These are phyloP conservation scores for Pseudomyrmex concolor DNA, from an alignment of 1,140 invertebrate genomes.

Conservation along the genomic window DNA sequence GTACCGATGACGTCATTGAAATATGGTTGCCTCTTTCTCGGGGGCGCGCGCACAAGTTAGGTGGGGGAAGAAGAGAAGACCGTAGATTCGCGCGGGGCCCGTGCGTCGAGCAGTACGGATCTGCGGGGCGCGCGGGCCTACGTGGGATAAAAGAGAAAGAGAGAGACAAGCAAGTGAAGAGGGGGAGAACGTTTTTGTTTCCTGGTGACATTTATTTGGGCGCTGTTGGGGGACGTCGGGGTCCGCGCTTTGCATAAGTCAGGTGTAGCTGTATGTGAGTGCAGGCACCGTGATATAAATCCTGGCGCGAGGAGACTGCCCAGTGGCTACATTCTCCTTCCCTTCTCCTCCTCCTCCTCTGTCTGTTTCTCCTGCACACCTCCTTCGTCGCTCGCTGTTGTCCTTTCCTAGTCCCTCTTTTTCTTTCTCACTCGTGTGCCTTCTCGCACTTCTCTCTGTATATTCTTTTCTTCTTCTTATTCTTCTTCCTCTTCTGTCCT, in stretches of 20 bases:
- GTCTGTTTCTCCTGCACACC: slow-evolving; percentile 67
- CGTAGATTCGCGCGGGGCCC: slow-evolving; percentile 49
- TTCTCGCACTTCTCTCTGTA: slow-evolving; percentile 56
- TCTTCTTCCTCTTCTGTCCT: slow-evolving; percentile 58
- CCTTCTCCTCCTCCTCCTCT: neutral
- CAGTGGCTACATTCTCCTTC: slow-evolving; percentile 74
- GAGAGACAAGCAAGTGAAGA: slow-evolving; percentile 60
- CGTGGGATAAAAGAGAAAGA: slow-evolving; percentile 39
- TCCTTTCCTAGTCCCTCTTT: slow-evolving; percentile 62
- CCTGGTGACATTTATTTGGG: slow-evolving; percentile 84
- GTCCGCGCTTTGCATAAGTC: slow-evolving; percentile 84
- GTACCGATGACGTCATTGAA: slow-evolving; percentile 80
- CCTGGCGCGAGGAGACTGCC: slow-evolving; percentile 80
- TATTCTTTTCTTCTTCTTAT: slow-evolving; percentile 28
- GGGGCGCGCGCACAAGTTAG: slow-evolving; percentile 7
- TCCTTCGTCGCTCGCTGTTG: slow-evolving; percentile 37
- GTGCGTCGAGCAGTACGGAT: slow-evolving; percentile 51
- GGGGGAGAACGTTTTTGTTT: slow-evolving; percentile 83
- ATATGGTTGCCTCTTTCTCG: slow-evolving; percentile 75
- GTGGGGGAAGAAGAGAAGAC: neutral
- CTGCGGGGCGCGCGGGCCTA: slow-evolving; percentile 66
- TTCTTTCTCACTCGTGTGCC: slow-evolving; percentile 42
- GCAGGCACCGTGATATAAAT: slow-evolving; percentile 83
- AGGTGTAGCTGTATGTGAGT: slow-evolving; percentile 80
- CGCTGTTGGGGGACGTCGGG: slow-evolving; percentile 72